These are phyloP conservation scores for Catotricha subobsoleta DNA, from an alignment of 2,888 invertebrate genomes.

Conservation along the genomic window DNA sequence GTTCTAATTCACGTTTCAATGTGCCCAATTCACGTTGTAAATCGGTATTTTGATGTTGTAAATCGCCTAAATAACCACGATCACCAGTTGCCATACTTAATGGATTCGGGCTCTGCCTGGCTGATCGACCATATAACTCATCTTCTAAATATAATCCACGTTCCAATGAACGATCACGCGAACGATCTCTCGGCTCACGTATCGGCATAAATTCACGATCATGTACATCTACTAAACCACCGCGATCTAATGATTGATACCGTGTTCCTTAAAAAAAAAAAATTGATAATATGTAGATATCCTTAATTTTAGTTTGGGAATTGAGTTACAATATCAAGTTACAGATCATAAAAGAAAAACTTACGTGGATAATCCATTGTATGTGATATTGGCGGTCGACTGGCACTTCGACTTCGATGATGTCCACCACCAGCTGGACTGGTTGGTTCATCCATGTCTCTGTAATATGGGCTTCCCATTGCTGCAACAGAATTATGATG, in stretches of 20 bases:
- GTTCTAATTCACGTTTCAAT: conserved; percentile 82
- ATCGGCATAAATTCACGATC: conserved; percentile 79
- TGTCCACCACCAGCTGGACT: conserved; percentile 69
- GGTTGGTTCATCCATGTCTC: conserved; percentile 66
- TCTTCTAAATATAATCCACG: conserved; percentile 51
- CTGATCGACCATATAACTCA: conserved; percentile 47
- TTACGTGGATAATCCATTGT: conserved; percentile 40
- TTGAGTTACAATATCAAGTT: background rate
- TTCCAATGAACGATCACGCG: conserved; percentile 47
- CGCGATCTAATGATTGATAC: conserved; percentile 56
- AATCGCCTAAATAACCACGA: conserved; percentile 59
- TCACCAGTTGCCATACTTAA: conserved; percentile 34
- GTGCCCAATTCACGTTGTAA: conserved; percentile 81
- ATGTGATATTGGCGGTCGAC: conserved; percentile 43
- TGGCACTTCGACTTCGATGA: conserved; percentile 67
- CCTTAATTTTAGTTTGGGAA: background rate
- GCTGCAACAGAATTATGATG: conserved; percentile 32
- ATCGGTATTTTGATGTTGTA: conserved; percentile 88
- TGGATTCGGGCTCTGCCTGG: conserved; percentile 52
- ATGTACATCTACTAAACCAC: conserved; percentile 51
- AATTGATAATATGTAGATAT: background rate
- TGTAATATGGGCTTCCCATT: conserved; percentile 46
- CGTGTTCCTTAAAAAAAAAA: conserved; percentile 21
- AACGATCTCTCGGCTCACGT: conserved; percentile 52
- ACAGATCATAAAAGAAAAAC: conserved; percentile 13